Conservation (phyloP, 2,797 vertebrate species). For the Anabas testudineus region DNA sequence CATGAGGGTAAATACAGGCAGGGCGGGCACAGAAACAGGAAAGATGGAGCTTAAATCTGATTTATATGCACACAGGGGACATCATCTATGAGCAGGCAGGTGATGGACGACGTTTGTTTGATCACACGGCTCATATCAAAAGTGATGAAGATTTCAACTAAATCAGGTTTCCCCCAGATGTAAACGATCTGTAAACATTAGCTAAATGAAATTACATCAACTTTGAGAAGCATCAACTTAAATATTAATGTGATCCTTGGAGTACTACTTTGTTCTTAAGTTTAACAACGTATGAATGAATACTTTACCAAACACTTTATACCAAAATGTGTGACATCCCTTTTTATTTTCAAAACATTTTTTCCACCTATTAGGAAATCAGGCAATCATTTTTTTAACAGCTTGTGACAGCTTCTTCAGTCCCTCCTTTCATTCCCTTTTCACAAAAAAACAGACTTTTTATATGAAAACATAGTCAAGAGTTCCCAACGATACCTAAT, state of each 20-base stretch:
- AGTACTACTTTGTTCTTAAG: too few species aligned
- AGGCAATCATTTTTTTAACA: too few species aligned
- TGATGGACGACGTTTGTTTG: constrained; percentile 9
- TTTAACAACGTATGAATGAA: too few species aligned
- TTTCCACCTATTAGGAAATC: too few species aligned
- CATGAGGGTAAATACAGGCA: constrained; percentile 50
- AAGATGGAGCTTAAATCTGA: constrained; percentile 39
- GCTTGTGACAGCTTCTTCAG: neutral
- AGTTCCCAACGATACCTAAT: too few species aligned
- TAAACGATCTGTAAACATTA: too few species aligned
- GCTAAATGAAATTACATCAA: too few species aligned
- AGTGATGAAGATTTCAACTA: neutral
- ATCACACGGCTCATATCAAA: neutral
- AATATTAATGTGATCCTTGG: too few species aligned
- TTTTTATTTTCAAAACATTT: too few species aligned
- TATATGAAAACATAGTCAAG: neutral
- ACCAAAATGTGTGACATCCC: too few species aligned
- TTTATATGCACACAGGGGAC: constrained; percentile 33
- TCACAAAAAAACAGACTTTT: neutral
- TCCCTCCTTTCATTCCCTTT: neutral
- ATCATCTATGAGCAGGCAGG: neutral
- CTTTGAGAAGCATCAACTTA: too few species aligned
- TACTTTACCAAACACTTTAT: too few species aligned
- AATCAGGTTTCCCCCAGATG: neutral
- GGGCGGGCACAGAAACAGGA: constrained; percentile 24